Conservation (phyloP, 2,113 vertebrate species). For the Zosterops lateralis region DNA sequence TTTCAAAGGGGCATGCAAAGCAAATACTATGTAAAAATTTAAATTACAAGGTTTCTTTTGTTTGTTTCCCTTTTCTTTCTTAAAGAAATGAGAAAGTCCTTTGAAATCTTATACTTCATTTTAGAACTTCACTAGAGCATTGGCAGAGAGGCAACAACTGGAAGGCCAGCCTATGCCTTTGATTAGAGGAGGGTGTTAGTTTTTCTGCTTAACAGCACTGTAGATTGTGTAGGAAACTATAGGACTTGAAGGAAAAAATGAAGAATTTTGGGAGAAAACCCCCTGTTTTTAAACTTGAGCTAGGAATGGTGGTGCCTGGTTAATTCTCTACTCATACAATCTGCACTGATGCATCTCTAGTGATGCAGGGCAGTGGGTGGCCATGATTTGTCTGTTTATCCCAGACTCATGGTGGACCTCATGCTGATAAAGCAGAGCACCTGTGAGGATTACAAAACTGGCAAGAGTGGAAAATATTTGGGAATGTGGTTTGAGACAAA, state of each 20-base stretch:
- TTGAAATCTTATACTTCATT: background rate
- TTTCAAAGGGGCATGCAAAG: background rate
- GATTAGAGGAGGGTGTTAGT: background rate
- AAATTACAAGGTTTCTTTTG: background rate
- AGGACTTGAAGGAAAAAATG: background rate
- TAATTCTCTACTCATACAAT: background rate
- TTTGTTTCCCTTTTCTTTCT: background rate
- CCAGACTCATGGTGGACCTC: background rate
- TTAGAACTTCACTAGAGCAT: background rate
- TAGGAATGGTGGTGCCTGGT: background rate
- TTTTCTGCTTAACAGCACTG: background rate
- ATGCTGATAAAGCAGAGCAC: background rate
- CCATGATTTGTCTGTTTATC: fast-evolving
- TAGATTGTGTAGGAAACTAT: background rate
- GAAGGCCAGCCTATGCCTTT: background rate
- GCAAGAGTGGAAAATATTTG: background rate
- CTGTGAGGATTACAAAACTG: background rate
- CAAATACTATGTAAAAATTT: background rate
- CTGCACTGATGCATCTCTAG: background rate
- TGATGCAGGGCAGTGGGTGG: background rate
- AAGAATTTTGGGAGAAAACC: background rate
- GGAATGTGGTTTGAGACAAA: background rate
- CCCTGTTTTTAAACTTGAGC: background rate
- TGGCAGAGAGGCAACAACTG: background rate
- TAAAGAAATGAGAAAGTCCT: background rate